Conservation (phyloP, 2,888 invertebrate genomes). For the Meandrusa payeni region DNA sequence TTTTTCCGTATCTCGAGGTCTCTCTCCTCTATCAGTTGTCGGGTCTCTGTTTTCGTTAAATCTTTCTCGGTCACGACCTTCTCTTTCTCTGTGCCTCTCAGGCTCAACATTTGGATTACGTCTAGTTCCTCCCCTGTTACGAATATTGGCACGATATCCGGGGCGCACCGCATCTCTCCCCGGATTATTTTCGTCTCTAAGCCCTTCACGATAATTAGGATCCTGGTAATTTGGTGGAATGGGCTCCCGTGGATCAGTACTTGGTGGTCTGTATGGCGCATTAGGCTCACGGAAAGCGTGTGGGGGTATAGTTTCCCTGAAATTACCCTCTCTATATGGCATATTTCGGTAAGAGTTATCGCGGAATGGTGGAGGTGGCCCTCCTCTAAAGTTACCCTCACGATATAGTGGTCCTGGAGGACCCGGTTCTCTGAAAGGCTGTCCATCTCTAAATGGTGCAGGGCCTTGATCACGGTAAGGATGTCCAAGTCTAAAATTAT, state of each 20-base stretch:
- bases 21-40: constrained; percentile 56
- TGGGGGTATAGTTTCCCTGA: constrained; percentile 59
- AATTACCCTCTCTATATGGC: constrained; percentile 60
- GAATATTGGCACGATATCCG: constrained; percentile 50
- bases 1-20: constrained; percentile 63
- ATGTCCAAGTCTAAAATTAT: constrained; percentile 60
- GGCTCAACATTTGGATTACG: constrained; percentile 61
- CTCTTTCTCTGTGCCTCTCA: constrained; percentile 65
- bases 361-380: constrained; percentile 54
- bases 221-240: constrained; percentile 56
- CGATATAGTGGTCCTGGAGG: constrained; percentile 49
- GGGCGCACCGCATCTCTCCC: constrained; percentile 53
- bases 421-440: constrained; percentile 54
- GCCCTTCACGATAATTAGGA: constrained; percentile 61
- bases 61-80: constrained; percentile 64
- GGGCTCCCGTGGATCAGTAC: constrained; percentile 60
- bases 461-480: constrained; percentile 62
- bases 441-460: constrained; percentile 45
- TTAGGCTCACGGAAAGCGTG: constrained; percentile 61
- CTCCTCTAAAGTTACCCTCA: constrained; percentile 58
- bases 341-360: constrained; percentile 58
- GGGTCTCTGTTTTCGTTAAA: constrained; percentile 62
- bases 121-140: constrained; percentile 55
- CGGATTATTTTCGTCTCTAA: constrained; percentile 55
- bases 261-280: constrained; percentile 60